Percentiles rank a stretch among this genome's conserved stretches.
phyloP scores from a whole-genome alignment of 2,113 vertebrate genomes.

The Catharus bicknelli region DNA sequence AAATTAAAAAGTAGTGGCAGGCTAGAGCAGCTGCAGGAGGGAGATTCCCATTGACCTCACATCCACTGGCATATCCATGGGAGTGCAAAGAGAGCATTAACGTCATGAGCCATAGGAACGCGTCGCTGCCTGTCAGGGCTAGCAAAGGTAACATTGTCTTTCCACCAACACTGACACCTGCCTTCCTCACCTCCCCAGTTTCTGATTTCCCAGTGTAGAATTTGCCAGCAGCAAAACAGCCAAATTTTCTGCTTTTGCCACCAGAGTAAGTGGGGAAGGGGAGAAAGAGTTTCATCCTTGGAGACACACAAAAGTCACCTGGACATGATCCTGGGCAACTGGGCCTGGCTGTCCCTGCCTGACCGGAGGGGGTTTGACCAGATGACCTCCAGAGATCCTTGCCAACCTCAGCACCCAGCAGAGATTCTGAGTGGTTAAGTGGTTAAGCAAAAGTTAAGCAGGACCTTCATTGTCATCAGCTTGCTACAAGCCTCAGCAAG shows the following conservation, averaged over 20 bases:
- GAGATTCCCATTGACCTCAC: not conserved
- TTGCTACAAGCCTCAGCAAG: not conserved
- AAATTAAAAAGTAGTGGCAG: not conserved
- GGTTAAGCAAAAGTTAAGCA: not conserved
- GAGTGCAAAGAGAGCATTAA: not conserved
- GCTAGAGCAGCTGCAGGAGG: not conserved
- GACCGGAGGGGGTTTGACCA: not conserved
- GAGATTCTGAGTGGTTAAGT: not conserved
- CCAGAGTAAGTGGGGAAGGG: not conserved
- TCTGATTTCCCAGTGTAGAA: not conserved
- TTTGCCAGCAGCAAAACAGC: not conserved
- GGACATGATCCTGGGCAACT: fast-evolving
- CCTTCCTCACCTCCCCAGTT: not conserved
- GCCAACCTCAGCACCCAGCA: not conserved
- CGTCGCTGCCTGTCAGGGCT: not conserved
- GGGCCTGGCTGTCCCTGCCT: not conserved
- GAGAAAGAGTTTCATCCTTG: not conserved
- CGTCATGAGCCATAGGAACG: not conserved
- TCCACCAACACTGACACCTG: not conserved
- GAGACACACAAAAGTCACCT: not conserved
- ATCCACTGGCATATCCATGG: not conserved
- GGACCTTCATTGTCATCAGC: not conserved
- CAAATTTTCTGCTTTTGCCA: not conserved
- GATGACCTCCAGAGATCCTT: not conserved
- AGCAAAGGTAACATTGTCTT: not conserved